Conservation (phyloP, 2,888 invertebrate species). For the Sialis fuliginosa region DNA sequence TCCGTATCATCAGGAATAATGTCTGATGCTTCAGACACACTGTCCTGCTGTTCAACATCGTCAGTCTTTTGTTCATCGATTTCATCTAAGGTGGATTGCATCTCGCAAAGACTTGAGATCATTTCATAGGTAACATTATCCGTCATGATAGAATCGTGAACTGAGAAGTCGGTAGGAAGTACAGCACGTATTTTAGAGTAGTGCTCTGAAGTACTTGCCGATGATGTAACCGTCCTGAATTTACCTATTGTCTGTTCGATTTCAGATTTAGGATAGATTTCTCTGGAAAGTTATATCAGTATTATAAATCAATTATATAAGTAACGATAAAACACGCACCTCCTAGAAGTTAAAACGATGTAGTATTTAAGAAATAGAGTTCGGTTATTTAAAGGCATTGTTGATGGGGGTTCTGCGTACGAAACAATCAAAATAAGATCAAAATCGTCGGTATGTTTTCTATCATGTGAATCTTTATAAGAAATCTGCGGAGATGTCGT, state of each 20-base stretch:
- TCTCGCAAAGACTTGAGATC: no score
- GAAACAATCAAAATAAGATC: slow-evolving; percentile 47
- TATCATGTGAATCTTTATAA: slow-evolving; percentile 38
- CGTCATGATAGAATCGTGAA: no score
- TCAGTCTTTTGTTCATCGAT: neutral
- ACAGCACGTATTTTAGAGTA: neutral
- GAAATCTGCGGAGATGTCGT: slow-evolving; percentile 35
- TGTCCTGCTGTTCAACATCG: neutral
- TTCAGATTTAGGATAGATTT: slow-evolving; percentile 40
- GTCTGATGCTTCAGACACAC: neutral
- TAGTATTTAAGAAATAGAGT: slow-evolving; percentile 35
- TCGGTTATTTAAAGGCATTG: neutral
- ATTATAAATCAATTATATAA: slow-evolving; percentile 1
- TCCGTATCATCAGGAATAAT: neutral
- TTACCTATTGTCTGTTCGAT: slow-evolving; percentile 39
- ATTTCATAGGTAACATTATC: no score
- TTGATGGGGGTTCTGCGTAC: slow-evolving; percentile 17
- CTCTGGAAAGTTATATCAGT: slow-evolving; percentile 19
- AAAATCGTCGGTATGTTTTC: slow-evolving; percentile 43
- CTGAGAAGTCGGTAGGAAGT: no score
- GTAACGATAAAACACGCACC: slow-evolving; percentile 17
- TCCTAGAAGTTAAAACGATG: slow-evolving; percentile 37
- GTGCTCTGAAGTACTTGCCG: slow-evolving; percentile 10
- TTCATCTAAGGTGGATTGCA: neutral
- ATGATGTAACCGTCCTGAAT: slow-evolving; percentile 36